These are phyloP conservation scores for Corbicula japonica DNA, from an alignment of 2,888 invertebrate species.

Conservation along the genomic window DNA sequence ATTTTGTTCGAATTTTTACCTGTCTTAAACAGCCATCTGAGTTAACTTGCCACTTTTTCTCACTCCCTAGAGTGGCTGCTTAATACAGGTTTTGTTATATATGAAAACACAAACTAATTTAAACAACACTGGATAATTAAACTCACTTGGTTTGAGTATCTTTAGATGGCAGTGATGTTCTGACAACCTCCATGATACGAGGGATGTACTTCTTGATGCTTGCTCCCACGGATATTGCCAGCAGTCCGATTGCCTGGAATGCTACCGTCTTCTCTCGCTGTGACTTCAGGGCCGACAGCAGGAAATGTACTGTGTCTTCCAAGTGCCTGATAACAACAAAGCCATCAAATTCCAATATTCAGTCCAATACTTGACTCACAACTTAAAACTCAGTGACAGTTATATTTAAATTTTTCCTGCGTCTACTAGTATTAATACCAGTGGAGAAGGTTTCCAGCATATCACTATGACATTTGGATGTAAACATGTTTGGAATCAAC, in stretches of 20 bases:
- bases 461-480: too few species aligned
- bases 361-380: slow-evolving; percentile 1
- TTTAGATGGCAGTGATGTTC: slow-evolving; percentile 91
- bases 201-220: slow-evolving; percentile 93
- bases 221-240: slow-evolving; percentile 95
- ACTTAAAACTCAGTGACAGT: slow-evolving; percentile 67
- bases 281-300: slow-evolving; percentile 90
- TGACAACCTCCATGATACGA: slow-evolving; percentile 94
- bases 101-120: too few species aligned
- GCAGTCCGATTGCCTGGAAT: slow-evolving; percentile 95
- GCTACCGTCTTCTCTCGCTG: slow-evolving; percentile 94
- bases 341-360: background rate
- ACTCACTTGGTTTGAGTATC: slow-evolving; percentile 84
- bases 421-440: too few species aligned
- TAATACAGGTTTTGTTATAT: too few species aligned
- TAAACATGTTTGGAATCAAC: too few species aligned
- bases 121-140: too few species aligned
- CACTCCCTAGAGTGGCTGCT: too few species aligned
- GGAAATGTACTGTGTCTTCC: slow-evolving; percentile 90
- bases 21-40: too few species aligned
- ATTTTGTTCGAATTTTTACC: too few species aligned
- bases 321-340: slow-evolving; percentile 78
- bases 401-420: too few species aligned
- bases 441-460: too few species aligned
- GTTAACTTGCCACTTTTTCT: too few species aligned